phyloP scores from a whole-genome alignment of 2,888 invertebrate genomes.

The Trichogramma evanescens region DNA sequence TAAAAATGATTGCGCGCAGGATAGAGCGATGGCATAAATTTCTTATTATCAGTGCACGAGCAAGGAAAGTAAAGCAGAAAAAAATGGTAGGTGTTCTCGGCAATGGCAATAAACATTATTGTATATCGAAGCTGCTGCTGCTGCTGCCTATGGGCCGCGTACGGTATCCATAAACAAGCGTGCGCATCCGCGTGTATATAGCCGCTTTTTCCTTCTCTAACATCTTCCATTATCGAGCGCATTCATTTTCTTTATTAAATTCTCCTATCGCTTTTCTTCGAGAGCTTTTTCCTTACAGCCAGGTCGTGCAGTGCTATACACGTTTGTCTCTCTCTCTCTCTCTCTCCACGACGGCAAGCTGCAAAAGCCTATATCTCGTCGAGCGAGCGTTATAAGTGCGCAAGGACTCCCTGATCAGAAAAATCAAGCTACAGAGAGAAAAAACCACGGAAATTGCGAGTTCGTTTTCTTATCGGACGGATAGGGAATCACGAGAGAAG shows the following conservation, averaged over 20 bases:
- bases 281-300: too few species aligned
- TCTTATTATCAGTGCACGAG: too few species aligned
- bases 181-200: not conserved
- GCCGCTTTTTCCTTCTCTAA: not conserved
- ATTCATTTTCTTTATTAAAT: slow-evolving; percentile 19
- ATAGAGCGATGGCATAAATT: too few species aligned
- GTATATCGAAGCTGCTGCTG: too few species aligned
- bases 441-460: slow-evolving; percentile 15
- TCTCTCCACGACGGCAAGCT: not conserved
- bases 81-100: too few species aligned
- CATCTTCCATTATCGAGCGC: slow-evolving; percentile 8
- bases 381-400: too few species aligned
- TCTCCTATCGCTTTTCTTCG: not conserved
- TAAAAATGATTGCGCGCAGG: too few species aligned
- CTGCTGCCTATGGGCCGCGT: too few species aligned
- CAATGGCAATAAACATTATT: too few species aligned
- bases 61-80: too few species aligned
- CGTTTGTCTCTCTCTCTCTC: slow-evolving; percentile 3
- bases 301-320: not conserved
- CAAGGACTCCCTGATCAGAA: too few species aligned
- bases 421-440: not conserved
- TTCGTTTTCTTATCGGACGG: not conserved
- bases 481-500: not conserved
- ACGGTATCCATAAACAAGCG: slow-evolving; percentile 1
- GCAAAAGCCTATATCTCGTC: too few species aligned